A percentile compares a stretch with the other conserved stretches of the same genome.
phyloP scores from a whole-genome alignment of 35 echinoderm and acorn worm species.

The Patiria miniata region DNA sequence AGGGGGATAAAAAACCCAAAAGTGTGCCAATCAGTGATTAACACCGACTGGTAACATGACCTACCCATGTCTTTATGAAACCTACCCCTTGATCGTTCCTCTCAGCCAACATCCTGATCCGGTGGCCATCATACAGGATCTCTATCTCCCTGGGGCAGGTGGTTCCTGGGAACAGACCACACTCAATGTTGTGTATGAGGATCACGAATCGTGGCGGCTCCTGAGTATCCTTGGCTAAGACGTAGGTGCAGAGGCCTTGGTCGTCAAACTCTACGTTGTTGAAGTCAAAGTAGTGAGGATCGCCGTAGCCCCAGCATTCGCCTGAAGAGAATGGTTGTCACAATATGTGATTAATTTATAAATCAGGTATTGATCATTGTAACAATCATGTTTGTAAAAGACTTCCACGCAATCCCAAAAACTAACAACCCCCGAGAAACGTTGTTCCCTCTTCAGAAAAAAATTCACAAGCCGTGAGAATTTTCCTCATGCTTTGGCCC shows the following conservation, averaged over 20 bases:
- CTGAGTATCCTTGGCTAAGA: slow-evolving; percentile 62
- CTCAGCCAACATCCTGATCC: slow-evolving; percentile 9
- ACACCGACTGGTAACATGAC: no score
- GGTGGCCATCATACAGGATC: slow-evolving; percentile 10
- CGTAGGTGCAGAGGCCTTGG: slow-evolving; percentile 91
- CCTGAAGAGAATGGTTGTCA: slow-evolving; percentile 38
- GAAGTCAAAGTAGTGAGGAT: slow-evolving; percentile 91
- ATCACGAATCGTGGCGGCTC: slow-evolving; percentile 58
- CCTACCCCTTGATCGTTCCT: slow-evolving; percentile 20
- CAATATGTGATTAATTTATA: no score
- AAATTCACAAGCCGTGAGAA: no score
- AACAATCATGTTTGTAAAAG: no score
- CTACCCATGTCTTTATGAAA: no score
- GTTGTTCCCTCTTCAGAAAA: no score
- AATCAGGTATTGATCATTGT: no score
- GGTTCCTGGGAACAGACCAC: slow-evolving; percentile 64
- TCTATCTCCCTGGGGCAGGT: slow-evolving; percentile 62
- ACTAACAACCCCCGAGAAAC: no score
- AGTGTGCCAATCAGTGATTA: no score
- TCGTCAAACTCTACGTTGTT: slow-evolving; percentile 83
- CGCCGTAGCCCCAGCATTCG: slow-evolving; percentile 85
- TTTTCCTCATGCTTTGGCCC: no score
- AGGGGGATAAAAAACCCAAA: no score
- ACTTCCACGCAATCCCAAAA: no score
- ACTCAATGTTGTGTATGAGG: slow-evolving; percentile 75